Evolutionary conservation across 1,140 invertebrate genomes (phyloP), one percentile per base, ranked within the genome.

Genomic region (Lepeophtheirus salmonis): DNA sequence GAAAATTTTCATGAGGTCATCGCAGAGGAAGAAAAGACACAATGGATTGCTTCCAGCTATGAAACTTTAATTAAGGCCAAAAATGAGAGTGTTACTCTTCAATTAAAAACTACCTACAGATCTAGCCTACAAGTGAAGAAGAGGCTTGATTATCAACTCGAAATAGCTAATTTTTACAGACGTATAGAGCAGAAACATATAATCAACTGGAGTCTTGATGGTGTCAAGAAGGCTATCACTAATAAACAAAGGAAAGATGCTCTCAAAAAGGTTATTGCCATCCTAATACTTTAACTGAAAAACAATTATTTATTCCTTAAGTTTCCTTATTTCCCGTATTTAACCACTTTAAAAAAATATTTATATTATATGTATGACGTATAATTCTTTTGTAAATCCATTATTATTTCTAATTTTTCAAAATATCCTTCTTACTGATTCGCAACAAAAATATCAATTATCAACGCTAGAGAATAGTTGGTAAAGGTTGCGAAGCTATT

Each of bases 191-290:
- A 95, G 70, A 86, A 84, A 71, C 84, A 95, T 70, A 86, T 96
- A 84, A 86, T 89, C 0, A 79, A 88, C 67, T 97, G 89, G 87
- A 84, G 97, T 63, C 80, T 92, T 1, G 72, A 74, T 63, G 84
- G 77, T 68, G 92, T 97, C 6, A 74, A 80, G 48, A 81, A 84
- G 67, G 81, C 87, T 60, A 88, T 96, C 67, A 90, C 88, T 51
- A 81, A 89, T 0, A 82, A 94, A 67, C 88, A 91, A 74, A 89
- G 96, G 71, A 88, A 91, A 72, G 81, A 86, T 62, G 83, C 82
- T 62, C 76, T 97, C 52, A 79, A 84, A 69, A 85, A 84, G 68
- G 95, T 89, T 73, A 86, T 97, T 67, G 75, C 77, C 24, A 92
- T 74, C 77, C 96, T 65, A 82, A 85, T 66, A 72, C 70, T n/a